These are phyloP conservation scores for Sphenodon punctatus DNA, from an alignment of 2,797 vertebrate genomes.

Conservation along the genomic window DNA sequence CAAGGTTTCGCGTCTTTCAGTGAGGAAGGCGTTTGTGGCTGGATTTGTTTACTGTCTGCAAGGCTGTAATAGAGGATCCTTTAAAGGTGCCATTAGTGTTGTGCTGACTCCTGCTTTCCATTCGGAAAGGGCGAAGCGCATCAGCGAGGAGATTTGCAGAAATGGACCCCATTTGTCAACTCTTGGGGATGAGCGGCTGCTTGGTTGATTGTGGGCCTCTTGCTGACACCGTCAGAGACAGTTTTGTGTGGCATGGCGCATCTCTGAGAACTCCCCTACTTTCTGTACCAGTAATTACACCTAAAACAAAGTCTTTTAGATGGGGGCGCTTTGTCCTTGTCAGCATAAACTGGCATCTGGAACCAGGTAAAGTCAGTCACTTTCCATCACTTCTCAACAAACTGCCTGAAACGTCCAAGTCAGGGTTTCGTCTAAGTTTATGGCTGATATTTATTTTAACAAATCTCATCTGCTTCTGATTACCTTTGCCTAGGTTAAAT, in stretches of 20 bases:
- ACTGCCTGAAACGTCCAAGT: fast-evolving
- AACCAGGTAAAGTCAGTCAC: fast-evolving
- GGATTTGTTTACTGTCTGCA: constrained; percentile 52
- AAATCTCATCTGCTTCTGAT: too few species aligned
- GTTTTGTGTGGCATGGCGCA: fast-evolving
- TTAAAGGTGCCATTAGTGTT: constrained; percentile 37
- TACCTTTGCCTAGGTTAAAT: too few species aligned
- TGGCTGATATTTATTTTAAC: too few species aligned
- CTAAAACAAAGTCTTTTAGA: fast-evolving
- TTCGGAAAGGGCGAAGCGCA: constrained; percentile 47
- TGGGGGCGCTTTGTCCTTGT: not conserved
- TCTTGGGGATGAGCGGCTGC: not conserved
- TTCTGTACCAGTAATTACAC: not conserved
- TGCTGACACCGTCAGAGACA: not conserved
- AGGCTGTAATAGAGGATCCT: constrained; percentile 35
- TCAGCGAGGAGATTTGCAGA: constrained; percentile 36
- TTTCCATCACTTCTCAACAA: not conserved
- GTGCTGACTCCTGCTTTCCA: constrained; percentile 38
- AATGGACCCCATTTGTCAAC: constrained; percentile 58
- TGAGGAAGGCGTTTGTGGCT: constrained; percentile 11
- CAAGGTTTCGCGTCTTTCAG: not conserved
- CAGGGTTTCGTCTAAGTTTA: too few species aligned
- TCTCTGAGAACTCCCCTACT: not conserved
- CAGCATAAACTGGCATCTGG: fast-evolving
- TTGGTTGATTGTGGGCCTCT: not conserved